Base-by-base conservation (phyloP, 2,888 invertebrate species). In the Polymixis lichenea region DNA sequence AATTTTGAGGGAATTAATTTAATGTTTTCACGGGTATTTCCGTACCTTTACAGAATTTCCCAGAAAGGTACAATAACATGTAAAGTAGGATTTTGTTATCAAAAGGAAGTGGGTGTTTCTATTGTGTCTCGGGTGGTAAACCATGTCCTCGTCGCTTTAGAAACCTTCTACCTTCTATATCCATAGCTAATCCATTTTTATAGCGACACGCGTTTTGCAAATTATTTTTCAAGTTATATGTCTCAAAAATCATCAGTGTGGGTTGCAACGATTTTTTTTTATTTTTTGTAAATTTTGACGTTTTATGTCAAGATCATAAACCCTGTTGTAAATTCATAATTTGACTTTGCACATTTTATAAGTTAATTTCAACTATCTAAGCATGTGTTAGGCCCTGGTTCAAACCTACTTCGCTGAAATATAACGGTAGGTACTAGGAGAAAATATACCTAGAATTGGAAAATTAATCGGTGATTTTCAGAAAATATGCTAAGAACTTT, bases 21-120 rank as follows among this genome's bases (percentile, higher is more conserved):
- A 60, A 68, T 68, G 70, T 73, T 78, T 61, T 68, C 75, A 38
- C 53, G 25, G 38, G 51, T 53, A 74, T 74, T 75, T 66, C 64
- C 70, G 62, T 32, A 43, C n/a, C 72, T 51, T 61, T 72, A 32
- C 28, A 38, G 22, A 51, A 22, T 53, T 72, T 70, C 49, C n/a
- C 1, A 19, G 65, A 32, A 49, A 32, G 64, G 38, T 15, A 38
- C 43, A 46, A 46, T 22, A 53, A n/a, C 13, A 55, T 53, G 9
- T 32, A 49, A 51, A 56, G 38, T 43, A 19, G 72, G 28, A 28
- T 72, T n/a, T 53, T 72, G 43, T 72, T 55, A 72, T 13, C 43
- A 55, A 72, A 72, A 72, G 55, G 53, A 72, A 72, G 43, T 19
- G 28, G 43, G 46, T 13, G 72, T n/a, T 17, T 28, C 13, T 28